These are phyloP conservation scores for Nephotettix cincticeps DNA, from an alignment of 1,140 invertebrate species.

Conservation along the genomic window DNA sequence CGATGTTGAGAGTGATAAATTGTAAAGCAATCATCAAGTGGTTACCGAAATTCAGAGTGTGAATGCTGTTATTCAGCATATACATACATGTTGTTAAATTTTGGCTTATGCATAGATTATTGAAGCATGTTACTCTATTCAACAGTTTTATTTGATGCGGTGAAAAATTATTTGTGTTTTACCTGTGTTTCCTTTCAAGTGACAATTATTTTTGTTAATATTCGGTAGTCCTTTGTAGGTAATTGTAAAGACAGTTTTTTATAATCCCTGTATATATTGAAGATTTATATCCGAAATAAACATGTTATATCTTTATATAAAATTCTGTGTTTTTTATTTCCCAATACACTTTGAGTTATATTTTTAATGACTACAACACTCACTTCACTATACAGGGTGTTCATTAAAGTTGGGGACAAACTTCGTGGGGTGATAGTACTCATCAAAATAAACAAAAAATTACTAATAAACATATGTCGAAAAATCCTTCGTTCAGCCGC, in stretches of 20 bases:
- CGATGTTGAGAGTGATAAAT: too few species aligned
- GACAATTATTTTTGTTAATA: neutral
- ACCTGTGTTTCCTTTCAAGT: neutral
- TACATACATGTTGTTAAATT: neutral
- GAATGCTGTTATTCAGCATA: neutral
- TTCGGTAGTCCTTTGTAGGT: neutral
- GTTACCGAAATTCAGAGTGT: neutral
- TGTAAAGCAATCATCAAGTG: neutral
- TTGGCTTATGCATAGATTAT: neutral
- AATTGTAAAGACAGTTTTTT: conserved; percentile 20
- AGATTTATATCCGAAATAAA: conserved; percentile 25
- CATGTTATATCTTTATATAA: conserved; percentile 29
- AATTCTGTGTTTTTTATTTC: neutral
- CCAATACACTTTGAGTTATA: too few species aligned
- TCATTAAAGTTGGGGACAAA: too few species aligned
- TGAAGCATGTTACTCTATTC: neutral
- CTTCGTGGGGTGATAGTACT: too few species aligned
- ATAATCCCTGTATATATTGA: conserved; percentile 16
- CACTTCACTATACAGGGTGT: too few species aligned
- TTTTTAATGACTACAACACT: too few species aligned
- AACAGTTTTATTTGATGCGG: neutral
- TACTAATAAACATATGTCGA: too few species aligned
- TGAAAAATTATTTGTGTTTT: neutral
- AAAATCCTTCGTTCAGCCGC: too few species aligned
- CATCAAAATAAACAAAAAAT: too few species aligned